These are phyloP conservation scores for Hippocampus mohnikei DNA, from an alignment of 2,113 vertebrate genomes.

Conservation along the genomic window DNA sequence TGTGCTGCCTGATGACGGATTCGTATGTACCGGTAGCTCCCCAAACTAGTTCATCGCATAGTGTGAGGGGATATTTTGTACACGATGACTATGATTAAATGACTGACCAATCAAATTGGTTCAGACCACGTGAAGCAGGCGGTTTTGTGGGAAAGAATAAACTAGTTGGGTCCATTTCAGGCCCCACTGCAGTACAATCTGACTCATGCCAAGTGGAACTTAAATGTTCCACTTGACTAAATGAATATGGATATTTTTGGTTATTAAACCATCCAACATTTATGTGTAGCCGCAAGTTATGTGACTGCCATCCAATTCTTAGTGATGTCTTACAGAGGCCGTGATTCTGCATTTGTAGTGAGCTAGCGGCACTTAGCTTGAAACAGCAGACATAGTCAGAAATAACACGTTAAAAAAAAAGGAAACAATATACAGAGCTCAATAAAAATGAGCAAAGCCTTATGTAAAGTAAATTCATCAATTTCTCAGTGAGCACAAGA, in stretches of 20 bases:
- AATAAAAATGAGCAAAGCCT: too few species aligned
- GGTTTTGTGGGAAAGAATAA: neutral
- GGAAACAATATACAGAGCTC: too few species aligned
- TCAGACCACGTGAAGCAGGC: neutral
- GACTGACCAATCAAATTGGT: neutral
- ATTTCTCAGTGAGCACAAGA: too few species aligned
- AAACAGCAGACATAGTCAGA: too few species aligned
- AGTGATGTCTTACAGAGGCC: neutral
- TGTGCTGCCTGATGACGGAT: too few species aligned
- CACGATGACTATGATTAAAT: too few species aligned
- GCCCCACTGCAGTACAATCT: conserved; percentile 6
- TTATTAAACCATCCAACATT: conserved; percentile 3
- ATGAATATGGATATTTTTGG: conserved; percentile 6
- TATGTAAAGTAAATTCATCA: too few species aligned
- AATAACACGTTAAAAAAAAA: too few species aligned
- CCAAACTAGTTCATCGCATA: too few species aligned
- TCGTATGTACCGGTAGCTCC: too few species aligned
- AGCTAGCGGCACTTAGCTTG: too few species aligned
- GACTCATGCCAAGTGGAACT: conserved; percentile 9
- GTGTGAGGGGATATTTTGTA: too few species aligned
- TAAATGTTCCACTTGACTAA: neutral
- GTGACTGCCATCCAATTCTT: conserved; percentile 4
- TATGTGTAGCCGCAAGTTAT: neutral
- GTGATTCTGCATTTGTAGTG: conserved; percentile 1
- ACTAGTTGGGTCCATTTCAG: conserved; percentile 1